Percentiles rank a stretch among this genome's conserved stretches.
Conservation (phyloP, 30 jellyfish, hydroid and myxozoan genomes). For the Pelagia noctiluca region DNA sequence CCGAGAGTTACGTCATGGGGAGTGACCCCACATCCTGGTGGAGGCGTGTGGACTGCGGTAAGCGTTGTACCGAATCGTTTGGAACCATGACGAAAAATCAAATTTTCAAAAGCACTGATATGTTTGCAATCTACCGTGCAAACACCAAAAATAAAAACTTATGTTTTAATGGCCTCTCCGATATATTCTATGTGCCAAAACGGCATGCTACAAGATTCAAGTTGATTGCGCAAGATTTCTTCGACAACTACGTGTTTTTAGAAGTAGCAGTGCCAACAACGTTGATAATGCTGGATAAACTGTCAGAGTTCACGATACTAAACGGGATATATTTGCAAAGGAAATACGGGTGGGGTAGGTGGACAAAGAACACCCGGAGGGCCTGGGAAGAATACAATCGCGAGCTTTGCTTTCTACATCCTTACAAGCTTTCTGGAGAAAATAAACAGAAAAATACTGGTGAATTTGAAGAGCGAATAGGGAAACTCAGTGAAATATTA, state of each 20-base stretch:
- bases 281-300: constrained; percentile 13
- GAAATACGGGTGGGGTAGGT: constrained; percentile 21
- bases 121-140: not conserved
- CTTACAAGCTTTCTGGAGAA: constrained; percentile 39
- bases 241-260: constrained; percentile 42
- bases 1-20: not conserved
- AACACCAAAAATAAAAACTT: not conserved
- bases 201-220: constrained; percentile 18
- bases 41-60: constrained; percentile 22
- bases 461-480: constrained; percentile 16
- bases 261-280: constrained; percentile 72
- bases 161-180: constrained; percentile 52
- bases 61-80: constrained; percentile 29
- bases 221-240: constrained; percentile 24
- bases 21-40: constrained; percentile 39
- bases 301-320: not conserved
- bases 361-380: constrained; percentile 15
- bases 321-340: constrained; percentile 49
- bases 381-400: constrained; percentile 44
- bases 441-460: constrained; percentile 4
- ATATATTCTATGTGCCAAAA: constrained; percentile 54
- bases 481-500: too few species aligned
- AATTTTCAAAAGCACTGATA: not conserved
- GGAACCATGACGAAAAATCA: constrained; percentile 4
- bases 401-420: constrained; percentile 29